phyloP scores from a whole-genome alignment of 2,888 invertebrate genomes.

The Gastrophysa polygoni region DNA sequence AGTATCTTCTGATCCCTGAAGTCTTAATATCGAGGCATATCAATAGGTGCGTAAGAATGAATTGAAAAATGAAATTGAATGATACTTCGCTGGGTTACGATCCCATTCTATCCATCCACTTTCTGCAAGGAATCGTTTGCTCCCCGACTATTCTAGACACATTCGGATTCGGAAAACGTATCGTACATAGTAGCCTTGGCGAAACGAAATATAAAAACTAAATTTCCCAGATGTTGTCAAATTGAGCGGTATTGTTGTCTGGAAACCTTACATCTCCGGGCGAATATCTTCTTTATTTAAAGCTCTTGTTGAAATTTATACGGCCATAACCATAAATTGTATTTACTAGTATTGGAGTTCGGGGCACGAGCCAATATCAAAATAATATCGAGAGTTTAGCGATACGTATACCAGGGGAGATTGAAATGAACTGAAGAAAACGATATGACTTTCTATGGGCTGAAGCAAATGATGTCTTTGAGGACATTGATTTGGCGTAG shows the following conservation, averaged over 20 bases:
- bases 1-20: too few species aligned
- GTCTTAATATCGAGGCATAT: too few species aligned
- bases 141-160: background rate
- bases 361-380: constrained; percentile 26
- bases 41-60: too few species aligned
- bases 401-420: constrained; percentile 23
- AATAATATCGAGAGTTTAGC: constrained; percentile 26
- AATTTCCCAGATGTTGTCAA: constrained; percentile 43
- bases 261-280: constrained; percentile 38
- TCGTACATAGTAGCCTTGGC: constrained; percentile 40
- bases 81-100: too few species aligned
- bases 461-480: background rate
- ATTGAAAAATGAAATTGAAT: too few species aligned
- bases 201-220: constrained; percentile 45
- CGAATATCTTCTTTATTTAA: constrained; percentile 41
- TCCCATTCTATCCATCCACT: too few species aligned
- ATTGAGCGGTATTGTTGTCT: constrained; percentile 53
- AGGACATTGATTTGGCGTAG: too few species aligned
- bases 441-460: constrained; percentile 15
- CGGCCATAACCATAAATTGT: constrained; percentile 53
- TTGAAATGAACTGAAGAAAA: too few species aligned
- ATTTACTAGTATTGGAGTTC: constrained; percentile 43
- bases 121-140: too few species aligned
- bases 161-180: constrained; percentile 48
- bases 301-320: constrained; percentile 50